A percentile compares a stretch with the other conserved stretches of the same genome.
Evolutionary conservation across 2,113 vertebrate genomes (phyloP).

Genomic region (Leucoraja erinaceus): DNA sequence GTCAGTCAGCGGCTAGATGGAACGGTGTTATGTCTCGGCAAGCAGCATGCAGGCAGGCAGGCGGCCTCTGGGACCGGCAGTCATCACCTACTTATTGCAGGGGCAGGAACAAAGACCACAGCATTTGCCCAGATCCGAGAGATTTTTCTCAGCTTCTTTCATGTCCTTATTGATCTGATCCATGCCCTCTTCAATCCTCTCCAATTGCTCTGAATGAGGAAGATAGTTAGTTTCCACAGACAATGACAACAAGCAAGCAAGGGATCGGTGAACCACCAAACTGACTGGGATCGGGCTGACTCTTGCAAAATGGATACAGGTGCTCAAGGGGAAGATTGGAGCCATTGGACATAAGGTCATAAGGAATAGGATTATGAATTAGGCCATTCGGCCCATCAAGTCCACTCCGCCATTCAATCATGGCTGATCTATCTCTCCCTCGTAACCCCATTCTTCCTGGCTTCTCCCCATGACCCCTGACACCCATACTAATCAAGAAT

Average conservation of each 20-base stretch:
- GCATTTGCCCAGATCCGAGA: conserved; percentile 67
- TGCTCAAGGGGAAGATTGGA: not conserved
- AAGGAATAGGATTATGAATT: no score
- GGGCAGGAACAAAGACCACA: conserved; percentile 62
- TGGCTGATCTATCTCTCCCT: no score
- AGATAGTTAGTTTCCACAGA: conserved; percentile 30
- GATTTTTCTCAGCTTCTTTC: conserved; percentile 73
- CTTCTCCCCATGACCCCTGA: no score
- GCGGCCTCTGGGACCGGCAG: conserved; percentile 36
- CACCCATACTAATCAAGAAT: no score
- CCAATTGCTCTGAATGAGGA: conserved; percentile 62
- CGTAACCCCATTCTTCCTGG: no score
- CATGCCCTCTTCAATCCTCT: conserved; percentile 66
- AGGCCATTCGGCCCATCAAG: no score
- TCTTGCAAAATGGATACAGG: not conserved
- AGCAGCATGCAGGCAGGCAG: conserved; percentile 29
- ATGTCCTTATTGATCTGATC: conserved; percentile 75
- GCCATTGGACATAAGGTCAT: not conserved
- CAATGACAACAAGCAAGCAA: not conserved
- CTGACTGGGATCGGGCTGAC: not conserved
- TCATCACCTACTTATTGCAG: conserved; percentile 61
- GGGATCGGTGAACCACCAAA: not conserved
- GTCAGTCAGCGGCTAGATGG: not conserved
- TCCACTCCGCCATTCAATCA: no score
- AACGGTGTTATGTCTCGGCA: conserved; percentile 3